Base-by-base conservation (phyloP, 2,797 vertebrate genomes). In the Acestrorhynchus altus region DNA sequence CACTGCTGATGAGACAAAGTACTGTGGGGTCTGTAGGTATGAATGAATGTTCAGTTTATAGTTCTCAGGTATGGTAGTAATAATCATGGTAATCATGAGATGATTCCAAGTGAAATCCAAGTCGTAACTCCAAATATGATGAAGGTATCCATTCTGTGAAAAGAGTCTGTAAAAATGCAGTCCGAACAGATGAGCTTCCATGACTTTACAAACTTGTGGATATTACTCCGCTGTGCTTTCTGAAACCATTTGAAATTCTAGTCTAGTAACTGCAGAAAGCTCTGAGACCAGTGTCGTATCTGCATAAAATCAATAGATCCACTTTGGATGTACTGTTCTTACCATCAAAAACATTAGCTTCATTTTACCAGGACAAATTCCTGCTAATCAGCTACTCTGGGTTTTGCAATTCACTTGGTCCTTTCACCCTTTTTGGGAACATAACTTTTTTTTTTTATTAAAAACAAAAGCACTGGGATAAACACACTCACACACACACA, bases 341-440 rank as follows among this genome's bases (percentile, higher is more conserved):
- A 67, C 44, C 44, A 26, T 49, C 46, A 49, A 28, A 44, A 56
- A 81, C 3, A 61, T 65, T 61, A 81, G 91, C 91, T 89, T 93
- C 89, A 92, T 93, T 86, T 92, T 89, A 92, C 79, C 87, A 92
- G 89, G 88, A 87, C 49, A 49, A 8, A 6, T 39, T 87, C 90
- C 91, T 87, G 77, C 86, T 90, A 90, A 91, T 92, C 91, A 92
- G 91, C 90, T 78, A 51, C 77, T 66, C 54, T 54, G 61, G 35
- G 57, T 71, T 66, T 71, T 60, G 54, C 44, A 64, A 20, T 66
- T 59, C 73, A 61, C 56, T 77, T 77, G 56, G 47, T 60, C 70
- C 56, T 64, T 28, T 31, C n/a, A 35, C 49, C 31, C n/a, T 54
- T 54, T 72, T 13, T 63, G 12, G 51, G 24, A 66, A 26, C 1